Conservation (phyloP, 1,140 invertebrate species). For the Teleopsis dalmanni region DNA sequence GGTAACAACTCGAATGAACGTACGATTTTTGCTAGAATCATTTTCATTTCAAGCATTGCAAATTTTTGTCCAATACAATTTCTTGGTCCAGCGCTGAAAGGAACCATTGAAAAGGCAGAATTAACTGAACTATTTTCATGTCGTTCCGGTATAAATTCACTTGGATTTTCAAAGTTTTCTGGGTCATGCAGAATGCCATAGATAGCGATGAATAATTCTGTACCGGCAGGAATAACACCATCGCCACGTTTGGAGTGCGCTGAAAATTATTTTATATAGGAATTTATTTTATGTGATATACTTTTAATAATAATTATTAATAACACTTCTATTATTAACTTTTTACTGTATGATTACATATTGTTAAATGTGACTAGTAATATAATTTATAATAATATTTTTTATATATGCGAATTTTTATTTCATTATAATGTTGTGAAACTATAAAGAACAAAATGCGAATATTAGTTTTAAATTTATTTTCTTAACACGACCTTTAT, state of each 20-base stretch:
- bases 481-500: too few species aligned
- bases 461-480: too few species aligned
- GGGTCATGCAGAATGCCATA: background rate
- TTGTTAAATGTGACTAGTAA: too few species aligned
- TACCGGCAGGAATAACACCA: background rate
- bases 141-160: conserved; percentile 2
- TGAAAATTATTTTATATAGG: background rate
- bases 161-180: background rate
- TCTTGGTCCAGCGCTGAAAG: conserved; percentile 57
- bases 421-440: too few species aligned
- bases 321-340: too few species aligned
- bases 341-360: too few species aligned
- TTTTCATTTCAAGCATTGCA: conserved; percentile 70
- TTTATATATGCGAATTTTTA: too few species aligned
- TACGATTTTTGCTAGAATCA: conserved; percentile 40
- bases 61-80: conserved; percentile 71
- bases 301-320: too few species aligned
- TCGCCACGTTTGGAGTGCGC: background rate
- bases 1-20: conserved; percentile 41
- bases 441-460: too few species aligned
- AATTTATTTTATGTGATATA: background rate
- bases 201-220: background rate
- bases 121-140: conserved; percentile 47
- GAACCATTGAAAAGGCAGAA: conserved; percentile 50
- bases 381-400: too few species aligned